Evolutionary conservation across 2,113 vertebrate species (phyloP), one percentile per base, ranked within the genome.

Genomic region (Accipiter cooperii): DNA sequence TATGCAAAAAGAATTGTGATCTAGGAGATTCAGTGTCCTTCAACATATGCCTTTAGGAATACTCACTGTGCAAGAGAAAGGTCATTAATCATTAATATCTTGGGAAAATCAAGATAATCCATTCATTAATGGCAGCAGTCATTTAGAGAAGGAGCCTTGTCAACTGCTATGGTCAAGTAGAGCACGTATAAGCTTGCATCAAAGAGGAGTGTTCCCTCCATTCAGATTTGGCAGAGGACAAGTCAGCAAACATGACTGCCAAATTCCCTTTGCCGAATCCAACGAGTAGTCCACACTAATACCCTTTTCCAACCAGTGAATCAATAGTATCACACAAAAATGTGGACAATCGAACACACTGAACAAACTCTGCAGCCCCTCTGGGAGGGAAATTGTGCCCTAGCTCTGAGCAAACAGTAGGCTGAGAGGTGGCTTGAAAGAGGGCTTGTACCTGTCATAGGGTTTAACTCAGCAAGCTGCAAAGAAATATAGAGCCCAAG

Each of bases 201-300:
- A 22, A 61, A 69, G 29, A 61, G 33, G 38, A 73, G 11, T 3
- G 3, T 22, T 64, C 65, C 20, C 55, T 60, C 47, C 21, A 6
- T 18, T 46, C n/a, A 14, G 28, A 22, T 36, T 47, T 34, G 6
- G 20, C 66, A 82, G 69, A 66, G 52, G 22, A 52, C 47, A 63
- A 49, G 31, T 44, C 58, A 71, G 26, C 1, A 9, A 24, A 87
- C 74, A n/a, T 20, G n/a, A 69, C 51, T 51, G 40, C 31, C 51
- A 52, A 6, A 75, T 19, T 83, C 57, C 75, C 24, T 68, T 47
- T 38, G 24, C 29, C 28, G n/a, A 80, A 10, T 49, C 70, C 57
- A 34, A 0, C 0, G 17, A 78, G 51, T 5, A 49, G 31, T 17
- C 40, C 31, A 9, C 8, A 12, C 11, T 18, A 44, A 82, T 15